Percentiles rank a stretch among this genome's conserved stretches.
Conservation (phyloP, 2,888 invertebrate species). For the Latrodectus elegans region DNA sequence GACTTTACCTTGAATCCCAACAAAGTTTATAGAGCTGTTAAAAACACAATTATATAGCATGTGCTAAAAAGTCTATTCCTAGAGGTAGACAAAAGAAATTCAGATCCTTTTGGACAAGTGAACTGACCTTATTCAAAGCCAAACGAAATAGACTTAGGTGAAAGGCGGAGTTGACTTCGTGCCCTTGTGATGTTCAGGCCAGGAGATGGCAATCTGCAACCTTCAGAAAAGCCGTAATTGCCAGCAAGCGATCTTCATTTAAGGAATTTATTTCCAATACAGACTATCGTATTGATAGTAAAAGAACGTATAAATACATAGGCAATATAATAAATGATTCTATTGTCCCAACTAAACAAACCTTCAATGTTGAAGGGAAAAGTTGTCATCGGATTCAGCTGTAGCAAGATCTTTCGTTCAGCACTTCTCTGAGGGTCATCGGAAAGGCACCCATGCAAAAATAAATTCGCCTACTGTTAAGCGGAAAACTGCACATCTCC, state of each 20-base stretch:
- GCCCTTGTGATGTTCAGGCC: too few species aligned
- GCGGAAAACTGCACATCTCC: not conserved
- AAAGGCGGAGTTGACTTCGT: conserved; percentile 1
- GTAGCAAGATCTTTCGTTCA: too few species aligned
- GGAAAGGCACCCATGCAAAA: not conserved
- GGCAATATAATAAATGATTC: conserved; percentile 9
- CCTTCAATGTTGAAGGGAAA: conserved; percentile 9
- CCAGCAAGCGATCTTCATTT: conserved; percentile 12
- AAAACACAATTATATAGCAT: conserved; percentile 5
- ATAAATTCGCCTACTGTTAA: too few species aligned
- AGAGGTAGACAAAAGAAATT: too few species aligned
- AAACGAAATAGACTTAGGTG: conserved; percentile 5
- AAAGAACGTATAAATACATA: conserved; percentile 15
- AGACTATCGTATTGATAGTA: too few species aligned
- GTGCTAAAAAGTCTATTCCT: conserved; percentile 15
- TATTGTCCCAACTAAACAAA: conserved; percentile 14
- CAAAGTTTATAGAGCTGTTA: too few species aligned
- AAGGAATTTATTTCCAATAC: too few species aligned
- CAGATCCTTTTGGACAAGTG: too few species aligned
- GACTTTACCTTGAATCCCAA: too few species aligned
- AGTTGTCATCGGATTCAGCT: too few species aligned
- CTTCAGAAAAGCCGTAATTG: conserved; percentile 20
- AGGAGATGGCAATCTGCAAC: conserved; percentile 14
- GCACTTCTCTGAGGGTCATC: not conserved
- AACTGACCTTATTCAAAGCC: not conserved